Evolutionary conservation across 1,140 invertebrate species (phyloP).

Genomic region (Drosophila serrata): DNA sequence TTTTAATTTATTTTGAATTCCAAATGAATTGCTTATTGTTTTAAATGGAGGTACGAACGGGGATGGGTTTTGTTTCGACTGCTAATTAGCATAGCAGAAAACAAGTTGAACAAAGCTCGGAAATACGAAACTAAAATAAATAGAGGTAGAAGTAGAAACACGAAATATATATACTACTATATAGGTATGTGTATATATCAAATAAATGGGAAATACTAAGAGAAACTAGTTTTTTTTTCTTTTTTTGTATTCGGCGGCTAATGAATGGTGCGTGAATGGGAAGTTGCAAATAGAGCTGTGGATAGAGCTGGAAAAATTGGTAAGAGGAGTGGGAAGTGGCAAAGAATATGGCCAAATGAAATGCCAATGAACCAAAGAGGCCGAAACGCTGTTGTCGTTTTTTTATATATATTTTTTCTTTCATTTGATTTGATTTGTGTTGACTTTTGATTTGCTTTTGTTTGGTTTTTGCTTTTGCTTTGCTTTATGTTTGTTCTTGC

Average conservation of each 20-base stretch:
- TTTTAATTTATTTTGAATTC: slow-evolving; percentile 76
- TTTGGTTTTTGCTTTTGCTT: background rate
- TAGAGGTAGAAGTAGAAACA: slow-evolving; percentile 27
- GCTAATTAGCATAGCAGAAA: slow-evolving; percentile 71
- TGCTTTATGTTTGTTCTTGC: background rate
- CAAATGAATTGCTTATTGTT: slow-evolving; percentile 82
- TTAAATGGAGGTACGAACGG: slow-evolving; percentile 61
- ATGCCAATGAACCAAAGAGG: slow-evolving; percentile 83
- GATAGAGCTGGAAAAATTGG: slow-evolving; percentile 26
- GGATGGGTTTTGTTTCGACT: slow-evolving; percentile 63
- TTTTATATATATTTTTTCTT: slow-evolving; percentile 28
- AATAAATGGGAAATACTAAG: slow-evolving; percentile 46
- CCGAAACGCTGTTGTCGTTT: slow-evolving; percentile 52
- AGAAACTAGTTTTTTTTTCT: slow-evolving; percentile 68
- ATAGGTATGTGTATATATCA: background rate
- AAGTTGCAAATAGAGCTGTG: slow-evolving; percentile 56
- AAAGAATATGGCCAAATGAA: slow-evolving; percentile 69
- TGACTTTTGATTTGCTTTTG: background rate
- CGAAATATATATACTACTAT: background rate
- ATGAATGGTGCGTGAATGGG: slow-evolving; percentile 81
- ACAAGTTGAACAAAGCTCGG: slow-evolving; percentile 52
- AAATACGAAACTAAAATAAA: slow-evolving; percentile 57
- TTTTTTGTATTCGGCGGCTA: slow-evolving; percentile 54
- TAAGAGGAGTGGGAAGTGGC: slow-evolving; percentile 33
- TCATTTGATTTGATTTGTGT: slow-evolving; percentile 39